Conservation (phyloP, 2,113 vertebrate species). For the Malurus cyaneus region DNA sequence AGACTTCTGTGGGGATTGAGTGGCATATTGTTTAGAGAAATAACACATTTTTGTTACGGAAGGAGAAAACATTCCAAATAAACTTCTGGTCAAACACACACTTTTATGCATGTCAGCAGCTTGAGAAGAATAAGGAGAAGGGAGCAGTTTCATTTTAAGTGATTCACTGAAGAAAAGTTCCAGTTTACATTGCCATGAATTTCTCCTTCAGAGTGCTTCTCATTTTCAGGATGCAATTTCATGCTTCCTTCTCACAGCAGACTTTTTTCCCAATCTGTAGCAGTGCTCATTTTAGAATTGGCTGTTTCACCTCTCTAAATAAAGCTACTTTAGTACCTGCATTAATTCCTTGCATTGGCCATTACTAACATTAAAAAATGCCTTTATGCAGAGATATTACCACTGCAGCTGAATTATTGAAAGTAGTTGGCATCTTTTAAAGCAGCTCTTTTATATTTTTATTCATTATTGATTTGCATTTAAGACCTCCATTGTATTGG, state of each 20-base stretch:
- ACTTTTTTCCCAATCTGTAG: neutral
- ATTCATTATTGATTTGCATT: neutral
- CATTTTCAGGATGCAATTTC: slow-evolving; percentile 54
- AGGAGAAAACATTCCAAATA: slow-evolving; percentile 44
- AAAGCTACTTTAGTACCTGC: neutral
- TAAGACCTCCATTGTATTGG: neutral
- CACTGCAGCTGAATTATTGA: neutral
- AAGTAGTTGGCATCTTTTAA: neutral
- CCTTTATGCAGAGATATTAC: neutral
- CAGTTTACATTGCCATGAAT: slow-evolving; percentile 31
- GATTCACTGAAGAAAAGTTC: slow-evolving; percentile 29
- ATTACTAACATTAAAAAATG: neutral
- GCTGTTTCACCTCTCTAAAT: slow-evolving; percentile 6
- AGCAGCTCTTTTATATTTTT: neutral
- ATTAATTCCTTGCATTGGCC: neutral
- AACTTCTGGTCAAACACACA: slow-evolving; percentile 31
- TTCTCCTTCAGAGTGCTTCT: slow-evolving; percentile 31
- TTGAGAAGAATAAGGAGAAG: slow-evolving; percentile 30
- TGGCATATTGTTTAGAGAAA: slow-evolving; percentile 60
- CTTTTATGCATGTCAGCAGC: neutral
- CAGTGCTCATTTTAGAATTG: neutral
- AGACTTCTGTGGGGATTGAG: slow-evolving; percentile 41
- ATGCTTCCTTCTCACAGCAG: slow-evolving; percentile 25
- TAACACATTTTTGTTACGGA: neutral
- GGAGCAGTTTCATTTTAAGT: slow-evolving; percentile 24